Percentiles rank a stretch among this genome's conserved stretches.
These are phyloP conservation scores for Dipodomys merriami DNA, from an alignment of 2,113 vertebrate species.

Conservation along the genomic window DNA sequence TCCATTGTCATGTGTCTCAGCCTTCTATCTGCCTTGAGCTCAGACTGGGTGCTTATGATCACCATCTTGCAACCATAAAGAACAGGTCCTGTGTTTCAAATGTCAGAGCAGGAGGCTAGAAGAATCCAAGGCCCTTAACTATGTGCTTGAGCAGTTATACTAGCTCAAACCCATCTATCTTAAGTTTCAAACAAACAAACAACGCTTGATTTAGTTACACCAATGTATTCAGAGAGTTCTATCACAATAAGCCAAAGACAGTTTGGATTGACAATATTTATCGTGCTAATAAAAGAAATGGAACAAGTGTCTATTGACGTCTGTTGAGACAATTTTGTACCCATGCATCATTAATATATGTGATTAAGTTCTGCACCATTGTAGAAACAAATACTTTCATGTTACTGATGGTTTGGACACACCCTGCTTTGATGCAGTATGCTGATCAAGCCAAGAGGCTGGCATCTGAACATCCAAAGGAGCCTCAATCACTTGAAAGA, in stretches of 20 bases:
- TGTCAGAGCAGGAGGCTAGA: background rate
- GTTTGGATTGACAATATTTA: background rate
- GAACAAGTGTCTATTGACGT: background rate
- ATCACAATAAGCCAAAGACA: background rate
- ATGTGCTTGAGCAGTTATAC: background rate
- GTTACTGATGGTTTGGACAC: background rate
- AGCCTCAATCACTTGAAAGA: background rate
- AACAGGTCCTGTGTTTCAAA: background rate
- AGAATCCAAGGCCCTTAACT: background rate
- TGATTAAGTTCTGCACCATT: background rate
- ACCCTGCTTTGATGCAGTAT: background rate
- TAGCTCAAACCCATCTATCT: background rate
- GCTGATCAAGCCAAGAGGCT: background rate
- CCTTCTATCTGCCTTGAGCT: background rate
- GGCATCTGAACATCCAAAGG: slow-evolving; percentile 11
- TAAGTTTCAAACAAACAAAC: background rate
- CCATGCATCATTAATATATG: background rate
- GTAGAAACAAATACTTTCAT: slow-evolving; percentile 2
- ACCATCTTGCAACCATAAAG: background rate
- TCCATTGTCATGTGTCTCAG: background rate
- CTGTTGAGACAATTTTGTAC: background rate
- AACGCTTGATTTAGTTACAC: background rate
- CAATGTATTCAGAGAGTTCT: background rate
- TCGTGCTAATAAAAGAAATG: background rate
- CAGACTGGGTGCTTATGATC: background rate